These are phyloP conservation scores for Drepana falcataria DNA, from an alignment of 2,888 invertebrate species.

Conservation along the genomic window DNA sequence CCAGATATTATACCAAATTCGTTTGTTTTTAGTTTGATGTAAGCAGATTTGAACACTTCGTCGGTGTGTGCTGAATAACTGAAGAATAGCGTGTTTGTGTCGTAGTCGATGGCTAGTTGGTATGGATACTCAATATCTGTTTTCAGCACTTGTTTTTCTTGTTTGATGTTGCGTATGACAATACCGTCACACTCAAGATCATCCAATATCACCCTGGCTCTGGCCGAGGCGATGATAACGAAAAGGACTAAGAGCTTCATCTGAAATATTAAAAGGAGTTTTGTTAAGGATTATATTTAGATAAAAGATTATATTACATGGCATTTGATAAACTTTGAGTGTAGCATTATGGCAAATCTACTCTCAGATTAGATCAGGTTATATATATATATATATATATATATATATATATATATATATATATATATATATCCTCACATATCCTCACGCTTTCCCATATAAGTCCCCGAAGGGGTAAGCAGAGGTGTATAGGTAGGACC, in stretches of 20 bases:
- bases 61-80: conserved; percentile 31
- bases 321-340: too few species aligned
- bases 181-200: conserved; percentile 13
- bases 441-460: too few species aligned
- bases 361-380: too few species aligned
- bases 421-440: too few species aligned
- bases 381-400: too few species aligned
- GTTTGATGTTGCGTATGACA: conserved; percentile 9
- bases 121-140: conserved; percentile 38
- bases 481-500: too few species aligned
- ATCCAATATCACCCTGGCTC: conserved; percentile 13
- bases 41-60: conserved; percentile 35
- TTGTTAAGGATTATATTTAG: too few species aligned
- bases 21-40: conserved; percentile 43
- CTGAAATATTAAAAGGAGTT: conserved; percentile 19
- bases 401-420: too few species aligned
- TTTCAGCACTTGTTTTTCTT: conserved; percentile 33
- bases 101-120: conserved; percentile 51
- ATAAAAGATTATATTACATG: too few species aligned
- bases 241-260: conserved; percentile 22
- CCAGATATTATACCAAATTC: conserved; percentile 34
- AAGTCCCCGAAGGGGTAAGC: too few species aligned
- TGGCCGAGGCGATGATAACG: conserved; percentile 13
- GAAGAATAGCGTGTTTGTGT: conserved; percentile 53
- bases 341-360: too few species aligned